Base-by-base conservation (phyloP, 2,888 invertebrate genomes). In the Nomada fucata region DNA sequence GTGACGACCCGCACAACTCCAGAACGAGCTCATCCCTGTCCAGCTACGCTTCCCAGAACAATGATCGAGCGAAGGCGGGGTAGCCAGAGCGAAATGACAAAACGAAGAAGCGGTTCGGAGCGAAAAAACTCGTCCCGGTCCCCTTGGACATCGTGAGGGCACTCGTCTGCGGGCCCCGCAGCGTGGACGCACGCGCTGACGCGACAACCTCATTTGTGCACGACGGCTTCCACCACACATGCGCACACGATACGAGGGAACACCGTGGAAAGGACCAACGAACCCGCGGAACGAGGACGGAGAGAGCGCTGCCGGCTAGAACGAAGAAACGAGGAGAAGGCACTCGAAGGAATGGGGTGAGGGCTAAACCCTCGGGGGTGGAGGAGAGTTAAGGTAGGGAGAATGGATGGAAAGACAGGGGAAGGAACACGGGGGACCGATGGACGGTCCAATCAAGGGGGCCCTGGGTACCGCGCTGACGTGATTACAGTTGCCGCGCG, bases 121-220 rank as follows among this genome's bases (percentile, higher is more conserved):
- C 73, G 84, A 89, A 90, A 88, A 88, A 88, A 86, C 88, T 87
- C 84, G 88, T 87, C 78, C 79, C 68, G 59, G 68, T 68, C 77
- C 75, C 65, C 79, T 68, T 29, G 73, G 74, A 79, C 77, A 75
- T 78, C 72, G 82, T 70, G 59, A 64, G 71, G 74, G 53, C 61
- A 55, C 52, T 68, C 79, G 80, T 80, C 81, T 70, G 63, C 57
- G 9, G 68, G 72, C 57, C 69, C 81, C 71, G 65, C 55, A 77
- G 76, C 69, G 70, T 57, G 81, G 79, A 86, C 77, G 84, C 91
- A 90, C 91, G 91, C 91, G 92, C 91, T 91, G 92, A 91, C 92
- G 92, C 92, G 93, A 93, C 92, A 92, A 92, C 90, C 93, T 93
- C 92, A 93, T 93, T 93, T 93, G 92, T 93, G 93, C 91, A 79